Base-by-base conservation (phyloP, 35 echinoderm and acorn worm genomes). In the Hemicentrotus pulcherrimus region DNA sequence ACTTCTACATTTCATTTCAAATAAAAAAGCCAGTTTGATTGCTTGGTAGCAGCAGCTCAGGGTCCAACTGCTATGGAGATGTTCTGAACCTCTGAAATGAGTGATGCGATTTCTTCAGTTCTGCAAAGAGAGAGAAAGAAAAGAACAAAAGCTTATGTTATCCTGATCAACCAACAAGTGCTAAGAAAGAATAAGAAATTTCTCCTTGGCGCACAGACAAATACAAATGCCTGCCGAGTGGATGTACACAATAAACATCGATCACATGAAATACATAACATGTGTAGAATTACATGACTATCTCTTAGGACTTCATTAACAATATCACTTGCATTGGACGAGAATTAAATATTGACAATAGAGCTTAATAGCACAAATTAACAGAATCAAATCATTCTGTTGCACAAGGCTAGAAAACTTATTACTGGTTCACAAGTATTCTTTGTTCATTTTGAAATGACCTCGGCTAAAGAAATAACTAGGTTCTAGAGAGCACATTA, bases 71-170 rank as follows among this genome's bases (percentile, higher is more conserved):
- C 91, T 47, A 58, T 58, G 14, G 91, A 47, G 32, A 93, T 31
- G 28, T 93, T 93, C 91, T 93, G 91, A 31, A 93, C 48, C 28
- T 93, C 91, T 31, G 91, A 32, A 93, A 93, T 93, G 45, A 93
- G 91, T n/a, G 91, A 55, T 28, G 91, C 32, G n/a, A 93, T 93
- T 47, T 93, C 91, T 58, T 47, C 91, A 47, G 91, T 93, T 58
- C 91, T 93, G 45, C 58, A 14, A 58, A 93, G 32, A 93, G 11
- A 31, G 30, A 47, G 32, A 90, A 22, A 89, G 45, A 89, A 90
- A 90, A 13, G 32, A 89, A 14, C 1, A 41, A 9, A 90, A 90
- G 13, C 0, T 45, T 90, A 35, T 90, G 88, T 93, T 47, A 48
- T 22, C 22, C 9, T 0, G 5, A 15, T 55, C 15, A 55, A 0